phyloP scores from a whole-genome alignment of 2,888 invertebrate genomes.

The Ophion obscuratus region DNA sequence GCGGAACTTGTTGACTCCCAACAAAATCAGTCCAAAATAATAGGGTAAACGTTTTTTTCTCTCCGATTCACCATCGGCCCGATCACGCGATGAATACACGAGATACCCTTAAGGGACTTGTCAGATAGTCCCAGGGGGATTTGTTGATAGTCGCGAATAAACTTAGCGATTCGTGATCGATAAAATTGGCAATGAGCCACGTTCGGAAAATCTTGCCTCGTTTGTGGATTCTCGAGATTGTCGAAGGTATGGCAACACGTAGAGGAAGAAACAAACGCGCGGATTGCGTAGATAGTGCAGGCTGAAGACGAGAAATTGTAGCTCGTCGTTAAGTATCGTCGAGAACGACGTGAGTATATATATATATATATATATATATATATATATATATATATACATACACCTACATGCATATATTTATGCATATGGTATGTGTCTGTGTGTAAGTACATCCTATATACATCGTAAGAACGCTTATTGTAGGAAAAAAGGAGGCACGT shows the following conservation, averaged over 20 bases:
- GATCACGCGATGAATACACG: no score
- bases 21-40: neutral
- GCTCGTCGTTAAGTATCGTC: constrained; percentile 55
- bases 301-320: constrained; percentile 16
- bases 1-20: no score
- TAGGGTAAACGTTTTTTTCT: neutral
- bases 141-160: constrained; percentile 41
- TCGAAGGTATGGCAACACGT: constrained; percentile 40
- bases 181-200: constrained; percentile 62
- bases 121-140: constrained; percentile 40
- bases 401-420: no score
- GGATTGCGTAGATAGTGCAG: constrained; percentile 13
- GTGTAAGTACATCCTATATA: neutral
- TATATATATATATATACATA: no score
- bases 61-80: neutral
- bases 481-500: constrained; percentile 20
- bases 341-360: constrained; percentile 2
- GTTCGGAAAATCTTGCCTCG: constrained; percentile 21
- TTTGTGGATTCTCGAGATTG: constrained; percentile 1
- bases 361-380: neutral
- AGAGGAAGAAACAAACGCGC: constrained; percentile 38
- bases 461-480: constrained; percentile 33
- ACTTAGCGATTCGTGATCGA: constrained; percentile 51
- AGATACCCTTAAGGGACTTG: constrained; percentile 25
- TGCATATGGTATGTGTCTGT: no score